Evolutionary conservation across 2,113 vertebrate genomes (phyloP).

Genomic region (Panthera uncia): DNA sequence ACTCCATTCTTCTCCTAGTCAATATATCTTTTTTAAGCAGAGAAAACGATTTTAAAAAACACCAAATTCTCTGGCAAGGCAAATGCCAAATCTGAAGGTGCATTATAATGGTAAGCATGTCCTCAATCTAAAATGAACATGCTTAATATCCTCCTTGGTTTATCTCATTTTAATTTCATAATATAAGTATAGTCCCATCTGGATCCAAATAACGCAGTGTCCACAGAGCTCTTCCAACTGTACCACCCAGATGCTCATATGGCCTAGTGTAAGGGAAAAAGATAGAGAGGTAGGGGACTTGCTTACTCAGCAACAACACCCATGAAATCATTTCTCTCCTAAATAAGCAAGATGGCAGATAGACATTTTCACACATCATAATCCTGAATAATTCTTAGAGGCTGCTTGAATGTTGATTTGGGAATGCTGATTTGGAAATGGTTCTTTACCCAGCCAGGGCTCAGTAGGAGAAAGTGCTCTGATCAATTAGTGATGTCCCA

Average conservation of each 20-base stretch:
- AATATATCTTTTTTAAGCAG: slow-evolving; percentile 21
- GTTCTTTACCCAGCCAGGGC: not conserved
- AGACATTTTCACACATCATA: not conserved
- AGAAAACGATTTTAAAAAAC: not conserved
- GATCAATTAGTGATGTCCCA: not conserved
- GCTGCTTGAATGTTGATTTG: not conserved
- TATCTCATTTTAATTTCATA: not conserved
- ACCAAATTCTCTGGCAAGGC: not conserved
- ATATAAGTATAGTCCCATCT: not conserved
- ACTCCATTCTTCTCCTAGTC: not conserved
- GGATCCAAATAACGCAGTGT: not conserved
- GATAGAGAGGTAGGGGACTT: not conserved
- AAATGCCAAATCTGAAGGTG: not conserved
- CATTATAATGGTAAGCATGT: not conserved
- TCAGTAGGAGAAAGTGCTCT: not conserved
- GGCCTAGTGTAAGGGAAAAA: not conserved
- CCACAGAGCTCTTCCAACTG: not conserved
- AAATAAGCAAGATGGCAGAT: not conserved
- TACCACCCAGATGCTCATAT: not conserved
- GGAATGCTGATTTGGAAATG: not conserved
- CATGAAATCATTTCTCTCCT: not conserved
- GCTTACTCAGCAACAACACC: not conserved
- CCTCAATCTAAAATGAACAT: not conserved
- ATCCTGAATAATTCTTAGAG: not conserved
- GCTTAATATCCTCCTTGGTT: not conserved